Conservation (phyloP, 2,797 vertebrate genomes). For the Lepilemur septentrionalis region DNA sequence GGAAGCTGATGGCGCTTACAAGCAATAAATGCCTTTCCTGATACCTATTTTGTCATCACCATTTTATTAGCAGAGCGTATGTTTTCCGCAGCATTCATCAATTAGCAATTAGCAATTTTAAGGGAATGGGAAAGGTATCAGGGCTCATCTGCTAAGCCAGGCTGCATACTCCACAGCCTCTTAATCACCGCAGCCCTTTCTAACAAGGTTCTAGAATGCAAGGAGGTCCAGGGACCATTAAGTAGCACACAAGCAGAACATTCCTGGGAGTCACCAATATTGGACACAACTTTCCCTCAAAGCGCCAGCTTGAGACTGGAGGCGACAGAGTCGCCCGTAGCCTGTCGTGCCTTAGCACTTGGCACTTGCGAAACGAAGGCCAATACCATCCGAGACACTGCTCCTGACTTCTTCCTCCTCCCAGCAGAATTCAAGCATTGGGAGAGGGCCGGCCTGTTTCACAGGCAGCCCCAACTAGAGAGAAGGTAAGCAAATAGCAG, state of each 20-base stretch:
- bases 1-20: not conserved
- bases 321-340: conserved; percentile 29
- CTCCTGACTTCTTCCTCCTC: conserved; percentile 40
- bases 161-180: conserved; percentile 40
- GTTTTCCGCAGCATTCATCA: conserved; percentile 61
- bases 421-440: conserved; percentile 57
- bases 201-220: conserved; percentile 58
- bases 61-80: conserved; percentile 21
- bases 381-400: conserved; percentile 19
- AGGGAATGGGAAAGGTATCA: conserved; percentile 19
- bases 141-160: conserved; percentile 18
- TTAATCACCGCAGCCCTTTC: conserved; percentile 44
- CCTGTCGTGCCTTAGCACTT: conserved; percentile 44
- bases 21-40: conserved; percentile 54
- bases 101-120: conserved; percentile 66
- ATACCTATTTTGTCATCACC: not conserved
- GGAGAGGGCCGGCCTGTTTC: conserved; percentile 63
- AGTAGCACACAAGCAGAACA: conserved; percentile 26
- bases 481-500: conserved; percentile 48
- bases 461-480: conserved; percentile 47
- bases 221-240: conserved; percentile 52
- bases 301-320: conserved; percentile 47
- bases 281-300: conserved; percentile 57
- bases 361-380: conserved; percentile 39
- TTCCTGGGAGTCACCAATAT: conserved; percentile 45